These are phyloP conservation scores for Spodoptera frugiperda DNA, from an alignment of 1,140 invertebrate species.

Conservation along the genomic window DNA sequence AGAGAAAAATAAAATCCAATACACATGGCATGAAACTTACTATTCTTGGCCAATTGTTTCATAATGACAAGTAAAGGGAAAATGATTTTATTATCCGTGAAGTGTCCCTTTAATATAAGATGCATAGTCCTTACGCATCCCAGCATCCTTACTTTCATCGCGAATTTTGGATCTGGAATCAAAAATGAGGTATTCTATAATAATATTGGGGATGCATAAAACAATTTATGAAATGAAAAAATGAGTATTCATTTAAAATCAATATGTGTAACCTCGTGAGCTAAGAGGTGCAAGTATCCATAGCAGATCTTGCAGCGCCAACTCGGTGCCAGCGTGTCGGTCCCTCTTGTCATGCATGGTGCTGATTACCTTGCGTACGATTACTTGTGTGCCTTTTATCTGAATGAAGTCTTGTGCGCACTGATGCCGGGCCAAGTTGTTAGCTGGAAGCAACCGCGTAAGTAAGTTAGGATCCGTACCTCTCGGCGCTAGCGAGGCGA, in stretches of 20 bases:
- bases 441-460: slow-evolving; percentile 62
- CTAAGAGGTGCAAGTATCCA: slow-evolving; percentile 67
- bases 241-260: slow-evolving; percentile 31
- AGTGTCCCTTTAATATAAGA: slow-evolving; percentile 87
- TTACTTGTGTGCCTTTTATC: slow-evolving; percentile 63
- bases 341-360: slow-evolving; percentile 63
- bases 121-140: slow-evolving; percentile 88
- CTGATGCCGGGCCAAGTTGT: slow-evolving; percentile 61
- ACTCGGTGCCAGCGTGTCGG: slow-evolving; percentile 55
- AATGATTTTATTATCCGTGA: slow-evolving; percentile 87
- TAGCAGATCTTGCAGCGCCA: slow-evolving; percentile 63
- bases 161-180: slow-evolving; percentile 89
- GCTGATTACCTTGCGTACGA: slow-evolving; percentile 58
- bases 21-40: slow-evolving; percentile 77
- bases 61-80: slow-evolving; percentile 88
- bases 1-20: too few species aligned
- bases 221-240: not conserved
- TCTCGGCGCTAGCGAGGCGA: slow-evolving; percentile 76
- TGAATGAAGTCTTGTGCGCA: slow-evolving; percentile 61
- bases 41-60: slow-evolving; percentile 88
- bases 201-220: not conserved
- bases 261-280: slow-evolving; percentile 60
- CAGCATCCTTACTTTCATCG: slow-evolving; percentile 87
- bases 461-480: slow-evolving; percentile 59
- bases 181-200: not conserved